These are phyloP conservation scores for Sebastes itinus DNA, from an alignment of 2,797 vertebrate species.

Conservation along the genomic window DNA sequence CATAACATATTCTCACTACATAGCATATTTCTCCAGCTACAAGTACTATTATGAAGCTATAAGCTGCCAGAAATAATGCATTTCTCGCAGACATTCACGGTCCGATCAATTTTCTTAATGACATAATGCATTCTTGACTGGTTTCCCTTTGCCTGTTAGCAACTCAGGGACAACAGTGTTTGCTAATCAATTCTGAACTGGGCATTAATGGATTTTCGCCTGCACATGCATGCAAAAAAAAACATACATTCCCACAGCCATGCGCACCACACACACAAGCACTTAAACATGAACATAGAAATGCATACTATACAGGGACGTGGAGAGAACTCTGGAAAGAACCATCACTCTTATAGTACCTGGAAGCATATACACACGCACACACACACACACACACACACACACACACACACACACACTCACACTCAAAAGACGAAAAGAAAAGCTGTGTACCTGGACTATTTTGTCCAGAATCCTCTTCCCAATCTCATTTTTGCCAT, in stretches of 20 bases:
- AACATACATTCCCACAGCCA: background rate
- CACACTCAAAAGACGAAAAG: background rate
- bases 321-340: background rate
- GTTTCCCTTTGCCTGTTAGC: slow-evolving; percentile 46
- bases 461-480: slow-evolving; percentile 86
- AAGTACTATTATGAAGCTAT: slow-evolving; percentile 1
- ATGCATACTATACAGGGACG: background rate
- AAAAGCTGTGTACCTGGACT: slow-evolving; percentile 79
- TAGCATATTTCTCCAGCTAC: background rate
- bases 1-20: background rate
- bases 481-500: slow-evolving; percentile 92
- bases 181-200: slow-evolving; percentile 51
- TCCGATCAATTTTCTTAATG: slow-evolving; percentile 74
- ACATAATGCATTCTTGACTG: slow-evolving; percentile 72
- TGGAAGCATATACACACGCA: background rate
- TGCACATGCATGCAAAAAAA: slow-evolving; percentile 6
- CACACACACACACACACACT: background rate
- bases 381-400: background rate
- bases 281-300: slow-evolving; percentile 7
- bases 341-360: background rate
- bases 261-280: background rate
- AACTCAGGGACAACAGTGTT: slow-evolving; percentile 24
- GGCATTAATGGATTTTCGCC: slow-evolving; percentile 55
- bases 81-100: slow-evolving; percentile 39
- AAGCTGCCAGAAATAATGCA: slow-evolving; percentile 40